Evolutionary conservation across 92 coral and sea anemone species (phyloP).

Genomic region (Epizoanthus stellaris): DNA sequence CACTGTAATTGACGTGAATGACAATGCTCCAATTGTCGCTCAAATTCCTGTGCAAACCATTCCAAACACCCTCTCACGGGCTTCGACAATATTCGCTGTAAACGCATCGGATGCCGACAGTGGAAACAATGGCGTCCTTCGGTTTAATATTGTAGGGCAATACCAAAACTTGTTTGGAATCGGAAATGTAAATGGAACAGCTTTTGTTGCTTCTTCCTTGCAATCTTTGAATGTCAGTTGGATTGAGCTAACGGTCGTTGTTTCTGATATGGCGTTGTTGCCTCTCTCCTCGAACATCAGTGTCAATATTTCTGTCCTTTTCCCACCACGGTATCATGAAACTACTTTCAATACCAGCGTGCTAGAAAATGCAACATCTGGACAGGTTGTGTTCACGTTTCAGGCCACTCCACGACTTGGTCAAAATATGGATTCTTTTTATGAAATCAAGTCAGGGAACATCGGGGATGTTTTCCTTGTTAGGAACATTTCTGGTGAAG

Average conservation of each 20-base stretch:
- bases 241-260: conserved; percentile 19
- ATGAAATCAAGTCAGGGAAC: conserved; percentile 7
- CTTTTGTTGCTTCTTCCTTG: conserved; percentile 42
- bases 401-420: conserved; percentile 10
- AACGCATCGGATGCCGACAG: conserved; percentile 58
- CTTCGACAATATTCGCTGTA: conserved; percentile 37
- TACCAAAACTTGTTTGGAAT: conserved; percentile 13
- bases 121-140: conserved; percentile 37
- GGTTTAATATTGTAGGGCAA: conserved; percentile 8
- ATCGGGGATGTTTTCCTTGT: neutral
- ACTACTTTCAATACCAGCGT: neutral
- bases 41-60: conserved; percentile 29
- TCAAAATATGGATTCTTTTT: conserved; percentile 22
- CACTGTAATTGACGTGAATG: conserved; percentile 58
- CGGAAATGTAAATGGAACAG: conserved; percentile 44
- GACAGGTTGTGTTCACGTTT: conserved; percentile 13
- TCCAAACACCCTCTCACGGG: conserved; percentile 51
- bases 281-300: conserved; percentile 42
- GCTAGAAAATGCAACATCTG: neutral
- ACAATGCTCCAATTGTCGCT: conserved; percentile 50
- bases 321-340: conserved; percentile 3
- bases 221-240: conserved; percentile 38
- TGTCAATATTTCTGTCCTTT: conserved; percentile 41
- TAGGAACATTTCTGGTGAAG: conserved; percentile 38
- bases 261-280: conserved; percentile 37